Base-by-base conservation (phyloP, 2,113 vertebrate species). In the Catharus fuscescens region DNA sequence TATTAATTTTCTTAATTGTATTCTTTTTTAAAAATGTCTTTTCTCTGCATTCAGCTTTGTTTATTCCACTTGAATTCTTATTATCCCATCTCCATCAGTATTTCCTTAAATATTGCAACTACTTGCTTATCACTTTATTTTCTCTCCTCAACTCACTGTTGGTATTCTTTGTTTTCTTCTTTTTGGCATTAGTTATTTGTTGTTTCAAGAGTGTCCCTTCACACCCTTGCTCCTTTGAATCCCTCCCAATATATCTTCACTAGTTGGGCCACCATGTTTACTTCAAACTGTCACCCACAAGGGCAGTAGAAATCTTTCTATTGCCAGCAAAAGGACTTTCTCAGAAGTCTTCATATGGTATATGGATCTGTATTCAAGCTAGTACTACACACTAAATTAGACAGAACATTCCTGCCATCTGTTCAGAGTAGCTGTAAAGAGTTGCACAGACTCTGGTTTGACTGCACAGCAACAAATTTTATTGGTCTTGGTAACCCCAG, bases 341-440 rank as follows among this genome's bases (percentile, higher is more conserved):
- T 90, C 62, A 86, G 60, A 95, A 87, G 86, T 83, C 74, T 94
- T 90, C 38, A 6, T 73, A 54, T 62, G 21, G 38, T 65, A n/a
- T 65, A 69, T 73, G 80, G 73, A 93, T 93, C 74, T 94, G 66
- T 92, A 88, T 95, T 92, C 93, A 95, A 93, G 67, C 12, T 82
- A 78, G 45, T 83, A 88, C 59, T 92, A 71, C 79, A 88, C 64
- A 88, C 71, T 95, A 95, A 95, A 97, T 96, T 93, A 96, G 82
- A 65, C 67, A 88, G 82, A 94, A 93, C 67, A 92, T 90, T 92
- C 32, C 44, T 80, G 85, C 90, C 95, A 97, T 93, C 92, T 97
- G 94, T 90, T 94, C 90, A 80, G 32, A 93, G 45, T 90, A 88
- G 71, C 76, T 93, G 92, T 93, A 92, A 88, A 94, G 79, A 93